Percentiles rank a stretch among this genome's conserved stretches.
Evolutionary conservation across 2,113 vertebrate species (phyloP).

Genomic region (Telmatochromis sp.): DNA sequence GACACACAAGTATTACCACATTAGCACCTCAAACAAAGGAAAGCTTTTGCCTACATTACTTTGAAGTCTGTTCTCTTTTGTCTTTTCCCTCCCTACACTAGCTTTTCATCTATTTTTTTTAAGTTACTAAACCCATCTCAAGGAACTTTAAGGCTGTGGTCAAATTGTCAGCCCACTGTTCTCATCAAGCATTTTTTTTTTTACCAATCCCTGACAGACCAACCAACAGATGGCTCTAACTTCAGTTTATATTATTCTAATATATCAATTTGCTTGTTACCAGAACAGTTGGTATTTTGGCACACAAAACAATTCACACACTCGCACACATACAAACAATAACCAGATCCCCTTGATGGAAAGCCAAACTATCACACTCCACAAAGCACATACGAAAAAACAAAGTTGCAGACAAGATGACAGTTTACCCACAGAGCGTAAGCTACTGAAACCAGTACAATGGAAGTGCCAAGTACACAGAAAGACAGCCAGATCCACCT

Average conservation of each 20-base stretch:
- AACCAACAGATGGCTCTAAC: conserved; percentile 14
- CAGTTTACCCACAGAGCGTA: conserved; percentile 15
- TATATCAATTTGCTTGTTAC: conserved; percentile 32
- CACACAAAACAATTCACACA: background rate
- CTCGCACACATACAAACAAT: conserved; percentile 1
- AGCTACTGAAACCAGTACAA: background rate
- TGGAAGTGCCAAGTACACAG: conserved; percentile 37
- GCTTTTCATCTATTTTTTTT: background rate
- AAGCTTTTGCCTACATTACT: background rate
- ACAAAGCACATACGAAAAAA: conserved; percentile 22
- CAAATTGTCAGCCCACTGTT: background rate
- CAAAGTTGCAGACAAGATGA: conserved; percentile 37
- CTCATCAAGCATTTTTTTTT: background rate
- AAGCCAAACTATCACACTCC: conserved; percentile 16
- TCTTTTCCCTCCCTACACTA: background rate
- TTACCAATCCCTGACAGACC: background rate
- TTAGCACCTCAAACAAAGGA: background rate
- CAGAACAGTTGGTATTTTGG: conserved; percentile 22
- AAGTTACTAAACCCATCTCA: background rate
- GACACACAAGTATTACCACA: background rate
- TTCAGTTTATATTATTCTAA: conserved; percentile 4
- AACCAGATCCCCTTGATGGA: conserved; percentile 9
- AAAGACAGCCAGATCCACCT: conserved; percentile 48
- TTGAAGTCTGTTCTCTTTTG: background rate
- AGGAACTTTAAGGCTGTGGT: background rate